A percentile compares a stretch with the other conserved stretches of the same genome.
These are phyloP conservation scores for Ischnura elegans DNA, from an alignment of 2,888 invertebrate species.

Conservation along the genomic window DNA sequence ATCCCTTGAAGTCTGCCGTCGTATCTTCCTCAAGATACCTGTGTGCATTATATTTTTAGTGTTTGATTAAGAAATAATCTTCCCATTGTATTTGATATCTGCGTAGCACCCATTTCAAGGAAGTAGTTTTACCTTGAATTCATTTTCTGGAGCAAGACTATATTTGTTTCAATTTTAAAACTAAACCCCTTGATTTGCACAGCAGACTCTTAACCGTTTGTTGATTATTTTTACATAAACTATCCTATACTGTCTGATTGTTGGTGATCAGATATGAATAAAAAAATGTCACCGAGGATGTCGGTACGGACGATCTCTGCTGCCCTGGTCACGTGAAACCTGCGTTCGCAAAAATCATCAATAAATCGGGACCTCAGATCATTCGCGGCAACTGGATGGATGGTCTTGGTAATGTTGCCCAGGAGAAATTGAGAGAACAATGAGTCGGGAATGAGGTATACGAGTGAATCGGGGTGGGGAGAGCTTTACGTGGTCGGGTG, in stretches of 20 bases:
- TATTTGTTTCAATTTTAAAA: too few relatives aligned
- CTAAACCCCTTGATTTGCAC: too few relatives aligned
- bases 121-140: too few relatives aligned
- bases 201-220: too few relatives aligned
- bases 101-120: too few relatives aligned
- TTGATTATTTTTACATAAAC: too few relatives aligned
- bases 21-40: too few relatives aligned
- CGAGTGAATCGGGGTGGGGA: not conserved
- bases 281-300: not conserved
- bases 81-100: too few relatives aligned
- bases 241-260: too few relatives aligned
- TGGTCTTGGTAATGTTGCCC: slow-evolving; percentile 13
- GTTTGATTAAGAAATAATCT: too few relatives aligned
- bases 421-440: slow-evolving; percentile 50
- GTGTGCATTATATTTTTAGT: not conserved
- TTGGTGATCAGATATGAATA: not conserved
- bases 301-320: not conserved
- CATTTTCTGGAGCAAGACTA: too few relatives aligned
- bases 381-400: not conserved
- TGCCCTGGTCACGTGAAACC: not conserved
- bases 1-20: too few relatives aligned
- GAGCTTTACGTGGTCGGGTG: not conserved
- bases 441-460: slow-evolving; percentile 30
- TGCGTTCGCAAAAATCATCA: not conserved
- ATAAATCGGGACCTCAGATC: slow-evolving; percentile 1